These are phyloP conservation scores for Cryptosula pallasiana DNA, from an alignment of 2,888 invertebrate genomes.

Conservation along the genomic window DNA sequence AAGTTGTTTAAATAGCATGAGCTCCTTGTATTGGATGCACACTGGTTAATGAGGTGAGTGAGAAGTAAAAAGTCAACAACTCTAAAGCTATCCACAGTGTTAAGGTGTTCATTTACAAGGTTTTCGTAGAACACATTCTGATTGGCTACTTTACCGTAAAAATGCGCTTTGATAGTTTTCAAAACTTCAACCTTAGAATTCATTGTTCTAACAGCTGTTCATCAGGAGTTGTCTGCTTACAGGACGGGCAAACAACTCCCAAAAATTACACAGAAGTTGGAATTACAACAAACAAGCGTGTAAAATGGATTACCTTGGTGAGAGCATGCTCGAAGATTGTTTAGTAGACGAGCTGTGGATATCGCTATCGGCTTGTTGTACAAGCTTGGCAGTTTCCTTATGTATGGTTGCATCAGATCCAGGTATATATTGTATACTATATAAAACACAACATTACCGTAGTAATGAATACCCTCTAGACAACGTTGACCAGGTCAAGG, in stretches of 20 bases:
- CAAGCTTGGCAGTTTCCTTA: slow-evolving; percentile 47
- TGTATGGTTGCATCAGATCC: slow-evolving; percentile 58
- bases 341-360: slow-evolving; percentile 26
- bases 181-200: too few species aligned
- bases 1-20: too few species aligned
- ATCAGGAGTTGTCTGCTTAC: too few species aligned
- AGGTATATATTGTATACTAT: slow-evolving; percentile 59
- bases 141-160: too few species aligned
- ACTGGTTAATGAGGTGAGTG: too few species aligned
- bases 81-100: too few species aligned
- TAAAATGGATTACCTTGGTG: slow-evolving; percentile 42
- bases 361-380: slow-evolving; percentile 35
- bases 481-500: neutral
- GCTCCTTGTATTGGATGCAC: too few species aligned
- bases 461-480: neutral
- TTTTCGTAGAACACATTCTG: too few species aligned
- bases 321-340: slow-evolving; percentile 33
- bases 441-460: neutral
- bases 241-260: neutral
- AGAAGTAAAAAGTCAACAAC: too few species aligned
- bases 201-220: too few species aligned
- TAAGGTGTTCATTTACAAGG: too few species aligned
- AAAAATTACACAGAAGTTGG: neutral
- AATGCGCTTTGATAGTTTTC: too few species aligned
- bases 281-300: neutral